These are phyloP conservation scores for Tineola bisselliella DNA, from an alignment of 2,888 invertebrate genomes.

Conservation along the genomic window DNA sequence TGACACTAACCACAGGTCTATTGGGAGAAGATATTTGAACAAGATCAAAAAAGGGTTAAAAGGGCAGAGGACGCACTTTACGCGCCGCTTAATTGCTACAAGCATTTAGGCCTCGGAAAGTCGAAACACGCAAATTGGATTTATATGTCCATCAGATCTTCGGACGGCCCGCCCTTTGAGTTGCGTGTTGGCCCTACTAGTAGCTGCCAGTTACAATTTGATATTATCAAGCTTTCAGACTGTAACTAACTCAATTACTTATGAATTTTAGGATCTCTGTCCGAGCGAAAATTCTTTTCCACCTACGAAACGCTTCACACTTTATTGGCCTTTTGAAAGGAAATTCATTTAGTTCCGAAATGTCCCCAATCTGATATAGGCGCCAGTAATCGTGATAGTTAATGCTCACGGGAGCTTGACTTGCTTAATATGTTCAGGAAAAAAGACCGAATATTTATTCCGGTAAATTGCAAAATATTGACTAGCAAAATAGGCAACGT, in stretches of 20 bases:
- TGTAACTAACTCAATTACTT: slow-evolving; percentile 52
- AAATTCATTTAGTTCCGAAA: neutral
- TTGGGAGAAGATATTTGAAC: slow-evolving; percentile 28
- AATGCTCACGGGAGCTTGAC: neutral
- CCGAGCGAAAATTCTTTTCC: slow-evolving; percentile 2
- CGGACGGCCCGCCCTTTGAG: slow-evolving; percentile 13
- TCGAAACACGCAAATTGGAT: slow-evolving; percentile 60
- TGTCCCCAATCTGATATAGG: neutral
- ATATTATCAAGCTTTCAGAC: slow-evolving; percentile 39
- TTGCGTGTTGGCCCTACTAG: slow-evolving; percentile 12
- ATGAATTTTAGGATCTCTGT: slow-evolving; percentile 32
- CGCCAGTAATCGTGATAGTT: neutral
- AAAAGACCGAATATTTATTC: neutral
- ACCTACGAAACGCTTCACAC: neutral
- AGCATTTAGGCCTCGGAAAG: slow-evolving; percentile 41
- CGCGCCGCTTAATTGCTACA: slow-evolving; percentile 59
- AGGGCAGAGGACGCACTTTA: slow-evolving; percentile 47
- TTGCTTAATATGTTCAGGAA: neutral
- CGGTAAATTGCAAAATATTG: neutral
- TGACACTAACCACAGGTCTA: slow-evolving; percentile 14
- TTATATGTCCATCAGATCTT: slow-evolving; percentile 35
- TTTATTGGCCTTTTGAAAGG: slow-evolving; percentile 8
- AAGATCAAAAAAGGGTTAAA: slow-evolving; percentile 35
- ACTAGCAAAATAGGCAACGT: neutral
- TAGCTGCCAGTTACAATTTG: slow-evolving; percentile 31